Evolutionary conservation across 2,888 invertebrate genomes (phyloP).

Genomic region (Xanthorhoe spadicearia): DNA sequence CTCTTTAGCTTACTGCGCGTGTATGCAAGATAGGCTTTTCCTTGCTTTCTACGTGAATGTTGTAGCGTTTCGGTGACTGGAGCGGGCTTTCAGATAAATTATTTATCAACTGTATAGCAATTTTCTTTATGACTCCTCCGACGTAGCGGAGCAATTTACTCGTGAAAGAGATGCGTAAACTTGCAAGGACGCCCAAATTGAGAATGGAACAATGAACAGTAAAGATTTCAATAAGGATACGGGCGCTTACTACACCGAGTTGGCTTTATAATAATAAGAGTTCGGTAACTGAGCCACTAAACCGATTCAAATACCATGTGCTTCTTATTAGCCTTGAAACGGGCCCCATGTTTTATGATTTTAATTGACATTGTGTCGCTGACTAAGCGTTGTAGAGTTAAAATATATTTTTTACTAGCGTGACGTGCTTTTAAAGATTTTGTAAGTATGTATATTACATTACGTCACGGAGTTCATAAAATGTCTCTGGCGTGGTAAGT

Average conservation of each 20-base stretch:
- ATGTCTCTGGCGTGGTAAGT: constrained; percentile 42
- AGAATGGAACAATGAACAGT: constrained; percentile 75
- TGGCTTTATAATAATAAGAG: constrained; percentile 37
- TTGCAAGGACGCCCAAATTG: constrained; percentile 81
- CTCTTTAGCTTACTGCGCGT: not conserved
- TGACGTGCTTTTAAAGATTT: constrained; percentile 48
- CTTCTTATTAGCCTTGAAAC: constrained; percentile 71
- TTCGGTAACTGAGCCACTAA: constrained; percentile 36
- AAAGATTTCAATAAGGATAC: constrained; percentile 74
- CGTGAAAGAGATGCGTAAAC: constrained; percentile 83
- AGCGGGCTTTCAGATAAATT: constrained; percentile 84
- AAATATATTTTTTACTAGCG: constrained; percentile 35
- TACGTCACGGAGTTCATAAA: constrained; percentile 51
- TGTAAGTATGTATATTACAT: too few species aligned
- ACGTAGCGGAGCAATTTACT: constrained; percentile 83
- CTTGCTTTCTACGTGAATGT: constrained; percentile 7
- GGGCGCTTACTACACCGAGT: constrained; percentile 42
- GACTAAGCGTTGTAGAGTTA: constrained; percentile 59
- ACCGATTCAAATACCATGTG: constrained; percentile 57
- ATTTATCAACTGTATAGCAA: constrained; percentile 85
- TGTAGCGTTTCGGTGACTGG: constrained; percentile 83
- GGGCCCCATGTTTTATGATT: constrained; percentile 63
- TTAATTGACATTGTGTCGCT: constrained; percentile 66
- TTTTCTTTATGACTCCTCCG: constrained; percentile 85
- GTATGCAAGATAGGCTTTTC: not conserved